Percentiles rank a stretch among this genome's conserved stretches.
phyloP scores from a whole-genome alignment of 2,797 vertebrate species.

The Octomys mimax region DNA sequence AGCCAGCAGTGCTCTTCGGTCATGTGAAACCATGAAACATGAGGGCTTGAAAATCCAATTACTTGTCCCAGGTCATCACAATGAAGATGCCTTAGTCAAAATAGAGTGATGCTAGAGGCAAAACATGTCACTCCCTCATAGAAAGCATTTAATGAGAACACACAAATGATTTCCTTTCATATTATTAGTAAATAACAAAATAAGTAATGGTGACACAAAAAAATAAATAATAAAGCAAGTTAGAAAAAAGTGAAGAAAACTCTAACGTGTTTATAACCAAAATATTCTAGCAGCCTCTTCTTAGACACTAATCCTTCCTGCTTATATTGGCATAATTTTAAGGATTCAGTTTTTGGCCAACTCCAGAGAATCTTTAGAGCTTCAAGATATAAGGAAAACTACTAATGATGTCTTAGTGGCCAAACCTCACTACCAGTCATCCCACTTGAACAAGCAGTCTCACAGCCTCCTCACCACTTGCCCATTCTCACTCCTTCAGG shows the following conservation, averaged over 20 bases:
- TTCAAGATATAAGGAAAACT: background rate
- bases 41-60: background rate
- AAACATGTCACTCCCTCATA: background rate
- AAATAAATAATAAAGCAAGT: background rate
- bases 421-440: background rate
- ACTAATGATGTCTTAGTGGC: background rate
- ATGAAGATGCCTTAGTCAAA: background rate
- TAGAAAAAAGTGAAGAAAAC: background rate
- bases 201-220: background rate
- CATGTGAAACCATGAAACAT: background rate
- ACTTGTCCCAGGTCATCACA: background rate
- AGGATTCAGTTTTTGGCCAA: background rate
- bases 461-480: background rate
- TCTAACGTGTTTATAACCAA: background rate
- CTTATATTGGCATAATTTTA: background rate
- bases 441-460: background rate
- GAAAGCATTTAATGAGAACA: background rate
- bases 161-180: background rate
- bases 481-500: background rate
- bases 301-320: background rate
- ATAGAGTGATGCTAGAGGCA: background rate
- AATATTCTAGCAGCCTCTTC: background rate
- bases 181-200: slow-evolving; percentile 27
- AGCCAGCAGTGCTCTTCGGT: background rate
- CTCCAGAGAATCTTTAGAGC: background rate